Evolutionary conservation across 1,140 invertebrate species (phyloP).

Genomic region (Drosophila kepulauana): DNA sequence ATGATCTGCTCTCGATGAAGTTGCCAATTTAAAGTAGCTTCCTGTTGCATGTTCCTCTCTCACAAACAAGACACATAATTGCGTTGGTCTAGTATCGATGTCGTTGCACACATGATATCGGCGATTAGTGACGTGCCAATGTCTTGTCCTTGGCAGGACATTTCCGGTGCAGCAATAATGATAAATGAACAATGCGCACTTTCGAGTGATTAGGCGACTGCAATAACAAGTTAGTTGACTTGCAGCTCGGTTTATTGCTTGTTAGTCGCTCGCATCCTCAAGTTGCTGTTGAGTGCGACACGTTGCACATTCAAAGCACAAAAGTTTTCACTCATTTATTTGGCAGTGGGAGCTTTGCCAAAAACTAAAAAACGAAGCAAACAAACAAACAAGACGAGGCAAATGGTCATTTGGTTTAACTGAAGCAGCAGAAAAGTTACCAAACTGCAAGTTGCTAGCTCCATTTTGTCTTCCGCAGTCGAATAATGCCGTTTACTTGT

Average conservation of each 20-base stretch:
- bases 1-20: too few species aligned
- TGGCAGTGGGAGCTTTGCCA: conserved; percentile 37
- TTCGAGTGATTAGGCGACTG: conserved; percentile 57
- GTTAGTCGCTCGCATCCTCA: background rate
- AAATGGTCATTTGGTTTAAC: conserved; percentile 66
- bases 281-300: conserved; percentile 12
- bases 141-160: conserved; percentile 9
- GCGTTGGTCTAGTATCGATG: background rate
- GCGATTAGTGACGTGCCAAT: background rate
- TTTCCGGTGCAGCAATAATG: conserved; percentile 25
- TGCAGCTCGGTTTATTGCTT: background rate
- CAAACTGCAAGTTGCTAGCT: conserved; percentile 16
- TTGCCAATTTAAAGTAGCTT: too few species aligned
- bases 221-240: conserved; percentile 59
- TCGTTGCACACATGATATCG: background rate
- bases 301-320: conserved; percentile 31
- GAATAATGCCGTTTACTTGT: background rate
- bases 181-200: conserved; percentile 36
- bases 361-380: conserved; percentile 6
- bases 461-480: background rate
- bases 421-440: conserved; percentile 43
- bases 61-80: background rate
- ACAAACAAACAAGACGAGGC: conserved; percentile 56
- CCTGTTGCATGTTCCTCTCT: background rate
- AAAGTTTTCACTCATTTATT: conserved; percentile 72